Base-by-base conservation (phyloP, 2,888 invertebrate genomes). In the Choreutis nemorana region DNA sequence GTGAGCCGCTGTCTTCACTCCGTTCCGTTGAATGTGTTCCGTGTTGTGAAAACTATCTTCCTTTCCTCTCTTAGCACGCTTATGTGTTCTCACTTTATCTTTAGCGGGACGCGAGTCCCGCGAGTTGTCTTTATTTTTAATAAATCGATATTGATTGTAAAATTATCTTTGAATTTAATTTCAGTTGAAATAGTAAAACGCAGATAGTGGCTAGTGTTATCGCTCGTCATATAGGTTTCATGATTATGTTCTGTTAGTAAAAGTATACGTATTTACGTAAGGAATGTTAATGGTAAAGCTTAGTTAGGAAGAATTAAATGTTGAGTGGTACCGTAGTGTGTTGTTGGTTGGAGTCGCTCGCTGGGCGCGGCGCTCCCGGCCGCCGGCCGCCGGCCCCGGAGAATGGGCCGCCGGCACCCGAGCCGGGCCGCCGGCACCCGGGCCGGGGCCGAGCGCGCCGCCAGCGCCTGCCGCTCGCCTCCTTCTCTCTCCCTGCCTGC, bases 1-100 rank as follows among this genome's bases (percentile, higher is more conserved):
- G 97, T 97, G 91, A 91, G 91, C 86, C 81, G 83, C 82, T 79
- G 80, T 81, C 77, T 77, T 80, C 79, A 71, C 65, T 75, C 72
- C 71, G 72, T 67, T 72, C 80, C 80, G 71, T 81, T 83, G 81
- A 82, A 78, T 75, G 81, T 81, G 73, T 73, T 73, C 81, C 79
- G 77, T 80, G 75, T 79, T 79, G 73, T 79, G 72, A 73, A 5
- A 51, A 70, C 67, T 72, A 59, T 71, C 68, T 72, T 77, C 71
- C 73, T 75, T 68, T 71, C 72, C 72, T 77, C 72, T 80, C 77
- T 79, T 78, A 78, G 79, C 81, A 81, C 81, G 81, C 81, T 81
- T 80, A 79, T 79, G 78, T 81, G 81, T 80, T 78, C 73, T 78
- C 77, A 77, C 75, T 75, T 52, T 75, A 75, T 71, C 71, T 72